These are phyloP conservation scores for Scaptomyza flava DNA, from an alignment of 2,888 invertebrate species.

Conservation along the genomic window DNA sequence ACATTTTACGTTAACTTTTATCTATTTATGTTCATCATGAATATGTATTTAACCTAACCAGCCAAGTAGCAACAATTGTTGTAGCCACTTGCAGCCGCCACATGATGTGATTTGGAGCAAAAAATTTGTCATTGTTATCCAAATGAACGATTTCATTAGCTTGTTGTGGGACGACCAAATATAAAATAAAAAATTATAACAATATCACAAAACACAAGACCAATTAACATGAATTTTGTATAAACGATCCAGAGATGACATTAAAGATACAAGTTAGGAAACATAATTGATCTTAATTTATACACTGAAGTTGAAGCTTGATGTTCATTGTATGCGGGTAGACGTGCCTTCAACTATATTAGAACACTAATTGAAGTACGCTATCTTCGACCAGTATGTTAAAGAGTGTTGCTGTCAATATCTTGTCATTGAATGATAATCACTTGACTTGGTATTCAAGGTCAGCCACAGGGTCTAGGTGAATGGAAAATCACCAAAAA, in stretches of 20 bases:
- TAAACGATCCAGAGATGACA: not conserved
- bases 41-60: slow-evolving; percentile 35
- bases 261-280: slow-evolving; percentile 15
- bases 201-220: not conserved
- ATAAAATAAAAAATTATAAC: not conserved
- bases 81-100: slow-evolving; percentile 32
- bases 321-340: not conserved
- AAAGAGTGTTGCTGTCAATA: slow-evolving; percentile 31
- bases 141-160: slow-evolving; percentile 53
- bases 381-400: not conserved
- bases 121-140: slow-evolving; percentile 69
- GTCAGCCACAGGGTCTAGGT: slow-evolving; percentile 31
- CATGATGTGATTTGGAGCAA: slow-evolving; percentile 63
- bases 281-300: not conserved
- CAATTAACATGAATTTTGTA: not conserved
- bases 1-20: slow-evolving; percentile 30
- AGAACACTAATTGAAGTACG: too few relatives aligned
- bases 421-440: slow-evolving; percentile 37
- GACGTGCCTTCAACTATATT: not conserved
- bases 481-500: slow-evolving; percentile 16
- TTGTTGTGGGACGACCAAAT: too few relatives aligned
- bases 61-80: slow-evolving; percentile 55
- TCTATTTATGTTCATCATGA: slow-evolving; percentile 27
- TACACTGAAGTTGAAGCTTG: not conserved
- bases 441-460: slow-evolving; percentile 28